These are phyloP conservation scores for Alethe diademata DNA, from an alignment of 2,113 vertebrate genomes.

Conservation along the genomic window DNA sequence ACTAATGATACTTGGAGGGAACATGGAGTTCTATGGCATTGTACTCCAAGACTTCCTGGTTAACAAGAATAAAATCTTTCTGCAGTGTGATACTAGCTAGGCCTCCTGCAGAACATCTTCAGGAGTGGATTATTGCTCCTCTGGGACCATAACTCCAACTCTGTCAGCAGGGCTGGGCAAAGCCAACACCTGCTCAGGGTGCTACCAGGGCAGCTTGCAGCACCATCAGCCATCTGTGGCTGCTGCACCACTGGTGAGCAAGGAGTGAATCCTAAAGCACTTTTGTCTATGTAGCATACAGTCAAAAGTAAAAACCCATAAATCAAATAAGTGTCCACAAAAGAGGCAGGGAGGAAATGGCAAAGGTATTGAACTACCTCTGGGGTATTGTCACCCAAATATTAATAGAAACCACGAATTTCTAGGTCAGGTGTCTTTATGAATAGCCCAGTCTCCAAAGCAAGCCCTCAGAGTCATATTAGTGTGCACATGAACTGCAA, in stretches of 20 bases:
- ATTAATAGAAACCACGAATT: neutral
- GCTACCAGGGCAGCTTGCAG: neutral
- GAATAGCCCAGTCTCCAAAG: neutral
- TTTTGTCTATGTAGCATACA: too few species aligned
- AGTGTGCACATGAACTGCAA: neutral
- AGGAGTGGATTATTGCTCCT: neutral
- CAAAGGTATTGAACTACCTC: neutral
- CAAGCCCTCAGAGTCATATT: neutral
- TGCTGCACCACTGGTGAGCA: neutral
- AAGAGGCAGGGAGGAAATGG: neutral
- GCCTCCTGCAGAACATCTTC: neutral
- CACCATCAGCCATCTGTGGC: neutral
- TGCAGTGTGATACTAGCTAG: fast-evolving
- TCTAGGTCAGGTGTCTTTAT: neutral
- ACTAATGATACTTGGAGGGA: neutral
- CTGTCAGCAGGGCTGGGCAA: neutral
- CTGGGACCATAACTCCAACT: neutral
- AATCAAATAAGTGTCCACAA: neutral
- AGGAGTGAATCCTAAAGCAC: neutral
- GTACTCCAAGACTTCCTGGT: neutral
- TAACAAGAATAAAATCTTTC: neutral
- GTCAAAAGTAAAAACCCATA: neutral
- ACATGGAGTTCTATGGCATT: neutral
- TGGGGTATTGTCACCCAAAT: neutral
- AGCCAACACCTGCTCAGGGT: neutral